Percentiles rank a stretch among this genome's conserved stretches.
Conservation (phyloP, 1,140 invertebrate genomes). For the Mycetomoellerius zeteki region DNA sequence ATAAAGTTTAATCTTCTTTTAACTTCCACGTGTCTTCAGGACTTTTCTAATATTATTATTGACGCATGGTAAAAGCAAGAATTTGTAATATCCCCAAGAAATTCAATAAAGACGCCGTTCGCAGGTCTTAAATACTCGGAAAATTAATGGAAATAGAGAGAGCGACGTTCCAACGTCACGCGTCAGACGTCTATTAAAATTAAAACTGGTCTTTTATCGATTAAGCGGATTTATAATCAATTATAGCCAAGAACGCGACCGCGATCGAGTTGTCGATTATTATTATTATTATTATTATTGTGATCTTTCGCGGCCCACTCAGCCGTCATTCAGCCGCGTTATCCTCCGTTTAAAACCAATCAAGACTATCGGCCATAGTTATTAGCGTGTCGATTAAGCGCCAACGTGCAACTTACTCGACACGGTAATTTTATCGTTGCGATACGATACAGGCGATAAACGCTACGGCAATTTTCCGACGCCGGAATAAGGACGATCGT, state of each 20-base stretch:
- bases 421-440: conserved; percentile 22
- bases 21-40: neutral
- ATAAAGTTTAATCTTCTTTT: neutral
- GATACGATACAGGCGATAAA: conserved; percentile 45
- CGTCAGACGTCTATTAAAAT: conserved; percentile 56
- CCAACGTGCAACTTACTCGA: conserved; percentile 25
- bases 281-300: conserved; percentile 64
- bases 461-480: conserved; percentile 28
- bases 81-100: conserved; percentile 28
- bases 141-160: conserved; percentile 24
- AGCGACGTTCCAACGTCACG: neutral
- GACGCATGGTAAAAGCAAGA: conserved; percentile 1
- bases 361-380: conserved; percentile 44
- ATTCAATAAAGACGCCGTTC: conserved; percentile 40
- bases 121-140: conserved; percentile 10
- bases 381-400: conserved; percentile 58
- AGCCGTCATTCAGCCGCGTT: conserved; percentile 32
- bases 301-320: conserved; percentile 33
- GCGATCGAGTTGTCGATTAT: conserved; percentile 54
- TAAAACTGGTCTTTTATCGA: conserved; percentile 52
- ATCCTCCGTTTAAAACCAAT: conserved; percentile 61
- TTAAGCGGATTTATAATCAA: conserved; percentile 56
- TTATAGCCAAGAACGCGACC: conserved; percentile 24
- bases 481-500: conserved; percentile 36
- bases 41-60: neutral